phyloP scores from a whole-genome alignment of 1,140 invertebrate genomes.

The Drosophila teissieri region DNA sequence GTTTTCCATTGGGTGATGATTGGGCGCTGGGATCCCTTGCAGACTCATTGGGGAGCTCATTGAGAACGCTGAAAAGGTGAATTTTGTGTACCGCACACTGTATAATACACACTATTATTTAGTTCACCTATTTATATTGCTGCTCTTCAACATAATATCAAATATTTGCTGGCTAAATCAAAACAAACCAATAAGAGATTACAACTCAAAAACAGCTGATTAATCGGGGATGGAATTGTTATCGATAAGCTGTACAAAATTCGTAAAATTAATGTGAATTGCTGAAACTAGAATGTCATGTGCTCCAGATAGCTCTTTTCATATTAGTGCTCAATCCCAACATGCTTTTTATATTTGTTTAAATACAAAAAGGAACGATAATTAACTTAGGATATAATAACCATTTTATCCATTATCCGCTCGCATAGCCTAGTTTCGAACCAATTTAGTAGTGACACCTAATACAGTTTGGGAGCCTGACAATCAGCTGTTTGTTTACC shows the following conservation, averaged over 20 bases:
- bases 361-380: background rate
- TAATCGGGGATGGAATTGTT: background rate
- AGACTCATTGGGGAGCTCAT: slow-evolving; percentile 36
- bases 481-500: slow-evolving; percentile 5
- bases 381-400: background rate
- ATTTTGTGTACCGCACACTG: background rate
- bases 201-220: slow-evolving; percentile 40
- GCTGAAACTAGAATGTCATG: background rate
- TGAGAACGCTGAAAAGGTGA: slow-evolving; percentile 42
- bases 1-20: background rate
- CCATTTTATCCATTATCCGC: background rate
- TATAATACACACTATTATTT: too few relatives aligned
- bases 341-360: background rate
- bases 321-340: background rate
- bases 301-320: background rate
- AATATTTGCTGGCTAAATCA: slow-evolving; percentile 10
- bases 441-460: background rate
- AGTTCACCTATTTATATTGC: slow-evolving; percentile 74
- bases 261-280: background rate
- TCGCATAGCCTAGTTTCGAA: background rate
- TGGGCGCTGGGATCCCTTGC: background rate
- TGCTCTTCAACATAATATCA: slow-evolving; percentile 73
- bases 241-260: background rate
- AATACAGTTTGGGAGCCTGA: background rate
- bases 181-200: slow-evolving; percentile 23